Evolutionary conservation across 2,113 vertebrate genomes (phyloP).

Genomic region (Columba livia): DNA sequence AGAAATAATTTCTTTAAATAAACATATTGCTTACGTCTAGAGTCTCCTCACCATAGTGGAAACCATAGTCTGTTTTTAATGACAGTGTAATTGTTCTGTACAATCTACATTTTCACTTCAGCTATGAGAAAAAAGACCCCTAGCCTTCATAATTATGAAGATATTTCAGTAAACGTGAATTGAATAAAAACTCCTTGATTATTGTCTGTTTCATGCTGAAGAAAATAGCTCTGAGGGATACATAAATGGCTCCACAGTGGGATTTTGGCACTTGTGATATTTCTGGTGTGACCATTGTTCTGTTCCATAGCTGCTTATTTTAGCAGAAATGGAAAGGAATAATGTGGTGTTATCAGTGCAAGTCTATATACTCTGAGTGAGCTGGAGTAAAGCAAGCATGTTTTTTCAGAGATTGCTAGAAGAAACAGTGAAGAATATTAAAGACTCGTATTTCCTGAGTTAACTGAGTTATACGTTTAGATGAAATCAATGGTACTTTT

Average conservation of each 20-base stretch:
- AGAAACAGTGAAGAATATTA: neutral
- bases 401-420: neutral
- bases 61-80: neutral
- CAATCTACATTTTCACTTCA: neutral
- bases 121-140: neutral
- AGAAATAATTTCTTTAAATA: neutral
- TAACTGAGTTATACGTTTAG: neutral
- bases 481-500: neutral
- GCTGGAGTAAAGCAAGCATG: neutral
- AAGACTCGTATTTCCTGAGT: neutral
- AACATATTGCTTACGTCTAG: accelerated
- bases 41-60: neutral
- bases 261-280: neutral
- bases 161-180: neutral
- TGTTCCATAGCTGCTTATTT: neutral
- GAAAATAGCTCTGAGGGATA: neutral
- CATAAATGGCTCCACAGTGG: neutral
- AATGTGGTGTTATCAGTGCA: neutral
- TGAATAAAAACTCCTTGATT: neutral
- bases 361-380: neutral
- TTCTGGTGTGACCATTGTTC: neutral
- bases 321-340: neutral
- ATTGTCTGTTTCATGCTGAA: neutral
- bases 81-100: neutral
- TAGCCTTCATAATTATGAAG: neutral